Percentiles rank a stretch among this genome's conserved stretches.
Conservation (phyloP, 1,140 invertebrate species). For the Tetragonula clypearis region DNA sequence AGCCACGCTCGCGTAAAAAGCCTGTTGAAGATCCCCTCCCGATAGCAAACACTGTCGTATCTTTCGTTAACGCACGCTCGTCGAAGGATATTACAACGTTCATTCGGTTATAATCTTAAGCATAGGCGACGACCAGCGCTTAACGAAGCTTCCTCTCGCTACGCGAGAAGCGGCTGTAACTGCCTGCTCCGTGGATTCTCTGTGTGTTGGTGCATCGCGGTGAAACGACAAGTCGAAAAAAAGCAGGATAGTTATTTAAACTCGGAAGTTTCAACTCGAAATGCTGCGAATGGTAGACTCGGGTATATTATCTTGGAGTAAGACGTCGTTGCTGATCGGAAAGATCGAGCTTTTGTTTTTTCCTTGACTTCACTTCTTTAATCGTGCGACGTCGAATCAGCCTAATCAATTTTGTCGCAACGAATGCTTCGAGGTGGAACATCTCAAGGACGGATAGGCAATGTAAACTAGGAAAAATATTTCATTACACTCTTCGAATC, state of each 20-base stretch:
- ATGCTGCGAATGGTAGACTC: not conserved
- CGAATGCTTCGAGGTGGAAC: not conserved
- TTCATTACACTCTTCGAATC: not conserved
- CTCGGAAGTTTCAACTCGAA: not conserved
- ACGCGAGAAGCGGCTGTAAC: not conserved
- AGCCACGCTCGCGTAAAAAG: not conserved
- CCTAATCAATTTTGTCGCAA: not conserved
- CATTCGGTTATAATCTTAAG: not conserved
- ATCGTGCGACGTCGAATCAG: not conserved
- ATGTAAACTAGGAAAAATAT: not conserved
- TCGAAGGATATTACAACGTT: slow-evolving; percentile 6
- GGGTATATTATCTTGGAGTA: not conserved
- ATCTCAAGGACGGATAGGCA: too few species aligned
- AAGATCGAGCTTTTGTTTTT: not conserved
- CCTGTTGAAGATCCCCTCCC: not conserved
- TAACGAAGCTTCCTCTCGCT: not conserved
- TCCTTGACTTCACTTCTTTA: not conserved
- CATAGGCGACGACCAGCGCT: not conserved
- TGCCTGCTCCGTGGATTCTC: not conserved
- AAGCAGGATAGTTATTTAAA: not conserved
- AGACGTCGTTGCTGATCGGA: not conserved
- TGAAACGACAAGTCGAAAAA: not conserved
- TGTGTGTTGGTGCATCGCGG: not conserved
- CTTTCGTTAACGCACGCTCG: not conserved
- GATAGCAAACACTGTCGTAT: not conserved